Percentiles rank a stretch among this genome's conserved stretches.
These are phyloP conservation scores for Escarpia spicata DNA, from an alignment of 2,888 invertebrate genomes.

Conservation along the genomic window DNA sequence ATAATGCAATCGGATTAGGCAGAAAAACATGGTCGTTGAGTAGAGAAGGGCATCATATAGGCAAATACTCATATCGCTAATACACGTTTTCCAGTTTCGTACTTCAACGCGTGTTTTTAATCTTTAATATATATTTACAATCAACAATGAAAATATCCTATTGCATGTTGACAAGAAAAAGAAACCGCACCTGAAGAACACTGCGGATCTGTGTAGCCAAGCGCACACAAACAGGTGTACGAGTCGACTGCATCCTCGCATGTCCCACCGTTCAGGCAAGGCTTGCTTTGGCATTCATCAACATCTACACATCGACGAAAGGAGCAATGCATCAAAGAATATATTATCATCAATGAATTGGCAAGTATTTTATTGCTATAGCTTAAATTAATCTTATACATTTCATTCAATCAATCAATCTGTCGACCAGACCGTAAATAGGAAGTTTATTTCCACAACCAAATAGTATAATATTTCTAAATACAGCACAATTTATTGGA, in stretches of 20 bases:
- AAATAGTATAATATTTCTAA: not conserved
- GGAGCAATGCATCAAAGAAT: too few species aligned
- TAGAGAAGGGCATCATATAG: too few species aligned
- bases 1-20: too few species aligned
- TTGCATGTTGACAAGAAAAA: not conserved
- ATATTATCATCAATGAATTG: not conserved
- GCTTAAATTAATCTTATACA: too few species aligned
- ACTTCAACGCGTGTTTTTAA: too few species aligned
- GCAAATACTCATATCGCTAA: too few species aligned
- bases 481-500: not conserved
- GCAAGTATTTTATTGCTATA: too few species aligned
- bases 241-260: not conserved
- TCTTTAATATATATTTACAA: too few species aligned
- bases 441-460: not conserved
- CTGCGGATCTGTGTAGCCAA: conserved; percentile 12
- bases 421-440: not conserved
- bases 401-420: too few species aligned
- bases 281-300: not conserved
- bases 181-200: not conserved
- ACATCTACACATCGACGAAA: not conserved
- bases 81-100: too few species aligned
- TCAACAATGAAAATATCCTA: too few species aligned
- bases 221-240: not conserved
- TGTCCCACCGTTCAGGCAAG: not conserved
- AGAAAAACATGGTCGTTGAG: too few species aligned